These are phyloP conservation scores for Amphiura filiformis DNA, from an alignment of 35 echinoderm and acorn worm genomes.

Conservation along the genomic window DNA sequence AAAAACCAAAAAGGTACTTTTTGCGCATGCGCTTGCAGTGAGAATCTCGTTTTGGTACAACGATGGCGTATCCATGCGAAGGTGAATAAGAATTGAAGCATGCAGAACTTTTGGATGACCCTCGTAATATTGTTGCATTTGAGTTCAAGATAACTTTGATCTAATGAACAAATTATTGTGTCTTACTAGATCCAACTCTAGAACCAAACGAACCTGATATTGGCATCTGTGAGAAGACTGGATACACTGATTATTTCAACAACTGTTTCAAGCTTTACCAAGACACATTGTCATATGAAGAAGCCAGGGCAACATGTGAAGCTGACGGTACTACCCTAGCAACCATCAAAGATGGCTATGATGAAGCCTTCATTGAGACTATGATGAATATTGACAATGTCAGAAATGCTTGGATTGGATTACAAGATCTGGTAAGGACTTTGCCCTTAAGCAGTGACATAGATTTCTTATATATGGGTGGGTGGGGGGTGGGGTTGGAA, in stretches of 20 bases:
- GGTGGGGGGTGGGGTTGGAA: no score
- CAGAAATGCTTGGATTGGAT: constrained; percentile 38
- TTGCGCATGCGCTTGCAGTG: no score
- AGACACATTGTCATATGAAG: not conserved
- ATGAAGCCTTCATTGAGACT: constrained; percentile 35
- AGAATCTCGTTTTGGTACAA: no score
- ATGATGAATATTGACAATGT: constrained; percentile 31
- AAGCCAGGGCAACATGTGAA: constrained; percentile 14
- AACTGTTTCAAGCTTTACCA: constrained; percentile 4
- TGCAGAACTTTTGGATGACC: no score
- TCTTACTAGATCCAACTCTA: not conserved
- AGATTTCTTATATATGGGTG: no score
- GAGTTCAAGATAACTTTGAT: no score
- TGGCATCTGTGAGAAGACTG: not conserved
- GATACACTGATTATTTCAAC: not conserved
- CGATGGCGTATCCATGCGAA: no score
- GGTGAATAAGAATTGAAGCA: no score
- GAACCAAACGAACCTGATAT: not conserved
- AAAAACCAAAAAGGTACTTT: no score
- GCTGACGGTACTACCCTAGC: constrained; percentile 9
- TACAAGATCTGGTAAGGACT: constrained; percentile 3
- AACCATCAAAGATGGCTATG: constrained; percentile 28
- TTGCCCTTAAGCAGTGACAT: no score
- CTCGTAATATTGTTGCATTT: no score
- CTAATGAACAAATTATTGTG: not conserved